A percentile compares a stretch with the other conserved stretches of the same genome.
Evolutionary conservation across 2,888 invertebrate species (phyloP).

Genomic region (Hypomecis atomaria): DNA sequence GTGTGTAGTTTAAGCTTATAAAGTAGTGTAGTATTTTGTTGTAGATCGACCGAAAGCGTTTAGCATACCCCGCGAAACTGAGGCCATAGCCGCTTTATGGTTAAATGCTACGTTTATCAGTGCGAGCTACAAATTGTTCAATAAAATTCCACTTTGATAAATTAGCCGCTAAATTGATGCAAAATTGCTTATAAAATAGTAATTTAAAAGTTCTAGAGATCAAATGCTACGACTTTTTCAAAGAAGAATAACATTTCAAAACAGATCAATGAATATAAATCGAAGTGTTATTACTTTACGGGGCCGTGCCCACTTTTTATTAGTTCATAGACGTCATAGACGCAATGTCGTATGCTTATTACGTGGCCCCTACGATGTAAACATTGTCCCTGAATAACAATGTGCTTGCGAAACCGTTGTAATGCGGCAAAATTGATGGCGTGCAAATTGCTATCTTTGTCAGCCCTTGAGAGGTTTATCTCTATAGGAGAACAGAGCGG

Average conservation of each 20-base stretch:
- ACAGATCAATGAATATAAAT: background rate
- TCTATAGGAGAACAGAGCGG: no score
- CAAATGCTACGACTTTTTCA: background rate
- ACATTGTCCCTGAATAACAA: background rate
- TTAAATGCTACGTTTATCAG: no score
- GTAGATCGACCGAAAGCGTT: no score
- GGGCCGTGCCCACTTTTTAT: constrained; percentile 2
- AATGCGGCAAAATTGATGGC: no score
- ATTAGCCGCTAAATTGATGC: background rate
- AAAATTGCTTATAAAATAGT: background rate
- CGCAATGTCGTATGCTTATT: background rate
- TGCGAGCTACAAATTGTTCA: no score
- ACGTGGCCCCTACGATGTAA: background rate
- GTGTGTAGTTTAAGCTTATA: no score
- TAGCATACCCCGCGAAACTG: no score
- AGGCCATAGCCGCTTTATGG: no score
- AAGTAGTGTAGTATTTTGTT: no score
- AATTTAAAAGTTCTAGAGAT: background rate
- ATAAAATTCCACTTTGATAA: no score
- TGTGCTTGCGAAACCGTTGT: background rate
- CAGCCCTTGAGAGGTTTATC: no score
- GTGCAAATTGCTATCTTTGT: no score
- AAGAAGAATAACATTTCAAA: background rate
- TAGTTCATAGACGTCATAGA: background rate
- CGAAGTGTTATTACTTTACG: background rate